Base-by-base conservation (phyloP, 2,113 vertebrate genomes). In the Eidolon helvum region DNA sequence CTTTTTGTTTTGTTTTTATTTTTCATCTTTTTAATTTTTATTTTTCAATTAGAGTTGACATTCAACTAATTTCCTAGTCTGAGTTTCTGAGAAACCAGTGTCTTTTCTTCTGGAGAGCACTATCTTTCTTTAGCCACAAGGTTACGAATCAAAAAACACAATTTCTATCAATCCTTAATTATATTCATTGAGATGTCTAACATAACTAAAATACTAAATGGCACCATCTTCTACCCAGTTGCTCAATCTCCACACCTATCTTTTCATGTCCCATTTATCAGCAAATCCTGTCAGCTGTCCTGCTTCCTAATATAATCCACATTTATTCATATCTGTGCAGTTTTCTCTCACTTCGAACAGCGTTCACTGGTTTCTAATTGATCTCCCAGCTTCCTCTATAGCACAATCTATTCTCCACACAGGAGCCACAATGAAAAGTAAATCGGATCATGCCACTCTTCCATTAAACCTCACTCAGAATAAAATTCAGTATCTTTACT, bases 131-230 rank as follows among this genome's bases (percentile, higher is more conserved):
- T 18, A 77, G n/a, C 75, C 21, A 61, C 11, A 90, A 92, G 30
- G 26, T 57, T 77, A 93, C 18, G 40, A 95, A 89, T 92, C 87
- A 69, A 96, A 97, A 97, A 83, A 65, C 77, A 91, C 59, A 65
- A 83, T 87, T 94, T 93, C 78, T 66, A 72, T 50, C 35, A 82
- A 72, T 83, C 63, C n/a, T 89, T 89, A 92, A 61, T 87, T 74
- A 91, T 33, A 96, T 68, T 69, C 38, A 91, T 55, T 79, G 66
- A 59, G 21, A 66, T 95, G 30, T 87, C 74, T 53, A 96, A 78
- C 33, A 33, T 55, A 53, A 90, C 71, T 83, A 38, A 84, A 94
- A 40, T 38, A 89, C 35, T 45, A 93, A 69, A 68, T 75, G 35
- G 40, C 66, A 96, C 15, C 16, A 77, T 57, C 45, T 85, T 91